Percentiles rank a stretch among this genome's conserved stretches.
These are phyloP conservation scores for Lampris megalopsis DNA, from an alignment of 2,113 vertebrate species.

Conservation along the genomic window DNA sequence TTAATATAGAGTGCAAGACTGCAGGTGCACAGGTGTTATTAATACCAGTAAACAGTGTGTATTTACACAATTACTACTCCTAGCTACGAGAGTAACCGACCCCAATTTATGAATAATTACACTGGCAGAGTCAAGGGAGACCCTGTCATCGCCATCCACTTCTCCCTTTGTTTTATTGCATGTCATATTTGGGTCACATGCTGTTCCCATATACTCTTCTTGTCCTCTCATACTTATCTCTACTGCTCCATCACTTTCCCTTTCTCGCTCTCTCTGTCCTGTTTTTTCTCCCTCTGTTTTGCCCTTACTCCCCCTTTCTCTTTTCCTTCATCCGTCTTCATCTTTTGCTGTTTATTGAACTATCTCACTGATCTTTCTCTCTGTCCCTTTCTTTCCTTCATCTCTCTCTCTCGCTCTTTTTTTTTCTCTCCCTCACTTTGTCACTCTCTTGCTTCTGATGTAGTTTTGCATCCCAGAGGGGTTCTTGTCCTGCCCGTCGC, in stretches of 20 bases:
- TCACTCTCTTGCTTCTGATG: not conserved
- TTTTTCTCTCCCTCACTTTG: conserved; percentile 3
- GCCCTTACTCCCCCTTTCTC: conserved; percentile 34
- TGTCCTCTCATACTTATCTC: conserved; percentile 32
- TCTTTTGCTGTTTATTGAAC: not conserved
- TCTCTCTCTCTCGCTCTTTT: conserved; percentile 4
- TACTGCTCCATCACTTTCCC: not conserved
- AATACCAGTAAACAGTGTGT: not conserved
- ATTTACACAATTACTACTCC: conserved; percentile 3
- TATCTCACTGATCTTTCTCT: conserved; percentile 22
- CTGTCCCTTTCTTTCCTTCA: not conserved
- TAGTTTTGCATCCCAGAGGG: conserved; percentile 17
- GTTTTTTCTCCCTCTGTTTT: conserved; percentile 7
- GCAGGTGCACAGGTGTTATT: conserved; percentile 4
- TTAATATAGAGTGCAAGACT: not conserved
- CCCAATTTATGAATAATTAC: conserved; percentile 48
- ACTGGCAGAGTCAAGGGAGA: conserved; percentile 20
- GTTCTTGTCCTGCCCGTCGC: conserved; percentile 44
- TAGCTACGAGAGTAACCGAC: conserved; percentile 38
- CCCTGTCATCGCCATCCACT: conserved; percentile 27
- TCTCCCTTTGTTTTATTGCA: conserved; percentile 37
- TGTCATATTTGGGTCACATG: conserved; percentile 70
- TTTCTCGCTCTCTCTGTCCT: conserved; percentile 18
- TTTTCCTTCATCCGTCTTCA: conserved; percentile 14
- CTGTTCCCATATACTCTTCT: conserved; percentile 39